Base-by-base conservation (phyloP, 92 coral and sea anemone species). In the Pocillopora meandrina region DNA sequence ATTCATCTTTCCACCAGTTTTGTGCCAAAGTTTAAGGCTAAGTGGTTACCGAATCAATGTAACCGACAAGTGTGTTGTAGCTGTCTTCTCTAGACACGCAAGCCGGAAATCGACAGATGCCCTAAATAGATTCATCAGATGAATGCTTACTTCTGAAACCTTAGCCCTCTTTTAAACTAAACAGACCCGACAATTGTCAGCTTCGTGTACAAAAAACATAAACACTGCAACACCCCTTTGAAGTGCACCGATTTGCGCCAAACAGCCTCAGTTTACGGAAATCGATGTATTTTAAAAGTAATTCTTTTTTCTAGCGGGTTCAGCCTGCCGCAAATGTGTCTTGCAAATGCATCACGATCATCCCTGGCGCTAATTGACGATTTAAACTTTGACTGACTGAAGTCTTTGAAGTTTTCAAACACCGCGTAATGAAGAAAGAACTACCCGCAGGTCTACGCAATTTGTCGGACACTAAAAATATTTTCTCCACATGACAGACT, bases 41-140 rank as follows among this genome's bases (percentile, higher is more conserved):
- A n/a, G 61, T 60, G 77, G 35, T 36, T 42, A 47, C 77, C 77
- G 77, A 72, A 26, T 31, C 10, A 21, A 52, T 15, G 47, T 34
- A 55, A 70, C 74, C 77, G 31, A 26, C 31, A 31, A 72, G 9
- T 72, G 58, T 36, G 10, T 9, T 17, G 26, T 72, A 18, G 58
- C 76, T 72, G 77, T 47, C 61, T 72, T 72, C 60, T 52, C 18
- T 17, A 55, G 61, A 52, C 77, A 49, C 77, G 77, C 61, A 42
- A 72, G 14, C 77, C 77, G 77, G 77, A 72, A 72, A 55, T 72
- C 8, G 52, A 42, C 8, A 42, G 52, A 42, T 42, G 52, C 52
- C 61, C 33, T 19, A 19, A 72, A 72, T 49, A 72, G 61, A 49
- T n/a, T 47, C 34, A 72, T 60, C 26, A 52, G 47, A 47, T 72